These are phyloP conservation scores for Leucophenga montana DNA, from an alignment of 2,888 invertebrate species.

Conservation along the genomic window DNA sequence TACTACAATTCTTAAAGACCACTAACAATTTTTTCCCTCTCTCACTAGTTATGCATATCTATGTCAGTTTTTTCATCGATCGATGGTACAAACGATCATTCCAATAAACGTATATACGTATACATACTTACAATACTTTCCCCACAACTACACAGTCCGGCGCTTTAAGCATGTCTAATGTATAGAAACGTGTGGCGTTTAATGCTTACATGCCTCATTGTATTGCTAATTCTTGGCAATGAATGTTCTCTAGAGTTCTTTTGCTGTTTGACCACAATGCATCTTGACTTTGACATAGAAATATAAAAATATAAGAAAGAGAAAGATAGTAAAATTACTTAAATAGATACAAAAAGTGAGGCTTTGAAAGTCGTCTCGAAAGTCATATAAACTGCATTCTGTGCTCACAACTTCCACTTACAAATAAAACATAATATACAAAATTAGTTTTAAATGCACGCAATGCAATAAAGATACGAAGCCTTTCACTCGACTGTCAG, in stretches of 20 bases:
- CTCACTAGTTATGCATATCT: too few species aligned
- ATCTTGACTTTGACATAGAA: constrained; percentile 20
- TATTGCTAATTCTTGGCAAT: constrained; percentile 24
- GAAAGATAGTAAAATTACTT: not conserved
- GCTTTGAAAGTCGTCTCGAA: constrained; percentile 2
- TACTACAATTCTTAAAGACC: too few species aligned
- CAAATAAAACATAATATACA: constrained; percentile 12
- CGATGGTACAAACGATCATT: not conserved
- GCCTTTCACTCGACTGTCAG: constrained; percentile 12
- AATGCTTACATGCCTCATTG: constrained; percentile 4
- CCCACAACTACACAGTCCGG: too few species aligned
- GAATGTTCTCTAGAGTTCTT: not conserved
- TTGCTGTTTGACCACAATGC: not conserved
- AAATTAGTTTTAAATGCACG: constrained; percentile 26
- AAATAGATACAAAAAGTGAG: too few species aligned
- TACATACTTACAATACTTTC: not conserved
- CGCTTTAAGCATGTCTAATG: not conserved
- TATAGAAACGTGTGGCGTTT: constrained; percentile 7
- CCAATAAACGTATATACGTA: not conserved
- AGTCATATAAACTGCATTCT: not conserved
- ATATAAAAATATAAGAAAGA: constrained; percentile 3
- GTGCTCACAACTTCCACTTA: too few species aligned
- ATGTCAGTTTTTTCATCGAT: too few species aligned
- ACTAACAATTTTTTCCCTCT: too few species aligned
- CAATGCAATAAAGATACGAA: not conserved